phyloP scores from a whole-genome alignment of 1,140 invertebrate species.

The Rhysida immarginata region DNA sequence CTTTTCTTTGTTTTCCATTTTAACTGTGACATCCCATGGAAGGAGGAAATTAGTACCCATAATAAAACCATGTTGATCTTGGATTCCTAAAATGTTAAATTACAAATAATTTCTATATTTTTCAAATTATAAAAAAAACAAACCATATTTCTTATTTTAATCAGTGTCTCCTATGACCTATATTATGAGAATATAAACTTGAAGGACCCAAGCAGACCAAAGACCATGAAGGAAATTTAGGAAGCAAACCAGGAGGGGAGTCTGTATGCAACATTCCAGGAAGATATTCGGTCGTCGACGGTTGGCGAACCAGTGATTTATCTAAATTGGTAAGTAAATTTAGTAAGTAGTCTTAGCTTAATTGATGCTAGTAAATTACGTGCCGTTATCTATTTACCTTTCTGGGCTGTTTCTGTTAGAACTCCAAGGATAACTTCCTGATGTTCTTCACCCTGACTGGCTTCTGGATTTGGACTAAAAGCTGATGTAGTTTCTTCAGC shows the following conservation, averaged over 20 bases:
- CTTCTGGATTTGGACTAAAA: neutral
- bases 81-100: slow-evolving; percentile 21
- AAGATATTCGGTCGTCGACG: slow-evolving; percentile 76
- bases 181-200: slow-evolving; percentile 77
- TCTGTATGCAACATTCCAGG: slow-evolving; percentile 73
- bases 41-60: slow-evolving; percentile 76
- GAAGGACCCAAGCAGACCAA: slow-evolving; percentile 76
- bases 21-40: slow-evolving; percentile 85
- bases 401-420: no score
- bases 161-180: slow-evolving; percentile 41
- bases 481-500: neutral
- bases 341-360: neutral
- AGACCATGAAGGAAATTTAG: slow-evolving; percentile 85
- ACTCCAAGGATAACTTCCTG: no score
- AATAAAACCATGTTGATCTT: slow-evolving; percentile 63
- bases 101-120: neutral
- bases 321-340: slow-evolving; percentile 28
- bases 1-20: slow-evolving; percentile 31
- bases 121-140: slow-evolving; percentile 5
- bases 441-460: no score
- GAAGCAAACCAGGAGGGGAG: slow-evolving; percentile 58
- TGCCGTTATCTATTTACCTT: no score
- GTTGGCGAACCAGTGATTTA: slow-evolving; percentile 44
- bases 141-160: neutral
- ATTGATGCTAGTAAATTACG: neutral